Conservation (phyloP, 2,797 vertebrate species). For the Menidia menidia region DNA sequence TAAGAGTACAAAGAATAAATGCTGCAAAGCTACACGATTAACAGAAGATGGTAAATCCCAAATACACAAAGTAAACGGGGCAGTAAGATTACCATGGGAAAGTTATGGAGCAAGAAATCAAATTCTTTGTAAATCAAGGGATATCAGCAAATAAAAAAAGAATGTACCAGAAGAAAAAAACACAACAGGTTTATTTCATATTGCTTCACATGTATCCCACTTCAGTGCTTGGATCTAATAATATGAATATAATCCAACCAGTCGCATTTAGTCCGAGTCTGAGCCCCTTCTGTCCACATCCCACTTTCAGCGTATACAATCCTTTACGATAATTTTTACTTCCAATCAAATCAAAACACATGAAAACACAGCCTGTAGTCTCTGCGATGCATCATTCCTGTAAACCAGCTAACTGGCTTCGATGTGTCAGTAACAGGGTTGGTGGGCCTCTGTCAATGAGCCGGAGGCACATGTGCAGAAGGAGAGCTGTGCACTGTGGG, state of each 20-base stretch:
- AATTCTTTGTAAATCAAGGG: not conserved
- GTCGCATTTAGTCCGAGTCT: not conserved
- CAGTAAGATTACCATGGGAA: constrained; percentile 4
- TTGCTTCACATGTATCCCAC: not conserved
- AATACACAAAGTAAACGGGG: constrained; percentile 1
- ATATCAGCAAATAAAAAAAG: constrained; percentile 9
- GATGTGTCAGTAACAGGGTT: not conserved
- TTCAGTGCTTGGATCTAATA: not conserved
- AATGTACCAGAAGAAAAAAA: constrained; percentile 11
- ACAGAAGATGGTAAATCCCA: constrained; percentile 8
- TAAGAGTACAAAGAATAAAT: constrained; percentile 20
- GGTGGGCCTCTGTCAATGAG: not conserved
- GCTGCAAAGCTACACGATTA: constrained; percentile 14
- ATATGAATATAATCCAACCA: not conserved
- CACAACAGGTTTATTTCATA: not conserved
- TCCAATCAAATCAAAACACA: not conserved
- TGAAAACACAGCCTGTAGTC: not conserved
- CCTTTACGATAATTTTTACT: not conserved
- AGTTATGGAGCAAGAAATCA: constrained; percentile 11
- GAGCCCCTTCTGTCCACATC: not conserved
- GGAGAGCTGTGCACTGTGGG: not conserved
- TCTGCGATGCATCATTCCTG: not conserved
- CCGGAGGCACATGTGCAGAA: not conserved
- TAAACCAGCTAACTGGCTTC: not conserved
- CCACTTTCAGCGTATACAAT: not conserved